Evolutionary conservation across 2,797 vertebrate genomes (phyloP).

Genomic region (Chelidonichthys spinosus): DNA sequence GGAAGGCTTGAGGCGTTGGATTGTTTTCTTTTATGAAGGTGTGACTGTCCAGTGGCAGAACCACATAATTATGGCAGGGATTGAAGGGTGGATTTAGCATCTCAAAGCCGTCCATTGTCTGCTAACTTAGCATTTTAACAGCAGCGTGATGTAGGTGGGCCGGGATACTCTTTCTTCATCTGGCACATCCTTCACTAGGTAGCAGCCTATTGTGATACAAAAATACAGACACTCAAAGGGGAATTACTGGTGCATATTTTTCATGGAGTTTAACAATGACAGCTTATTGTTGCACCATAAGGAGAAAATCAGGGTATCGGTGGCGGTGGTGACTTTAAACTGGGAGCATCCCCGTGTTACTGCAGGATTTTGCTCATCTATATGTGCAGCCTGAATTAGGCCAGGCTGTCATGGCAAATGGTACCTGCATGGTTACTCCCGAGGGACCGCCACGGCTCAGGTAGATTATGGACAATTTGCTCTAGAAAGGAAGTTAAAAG

Average conservation of each 20-base stretch:
- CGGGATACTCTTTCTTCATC: constrained; percentile 49
- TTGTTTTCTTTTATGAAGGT: constrained; percentile 36
- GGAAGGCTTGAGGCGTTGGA: constrained; percentile 25
- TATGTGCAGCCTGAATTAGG: constrained; percentile 67
- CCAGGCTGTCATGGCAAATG: constrained; percentile 68
- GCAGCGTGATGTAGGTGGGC: constrained; percentile 59
- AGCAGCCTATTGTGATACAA: constrained; percentile 66
- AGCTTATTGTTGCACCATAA: constrained; percentile 70
- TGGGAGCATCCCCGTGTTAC: constrained; percentile 57
- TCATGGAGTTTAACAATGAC: constrained; percentile 79
- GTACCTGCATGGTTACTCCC: constrained; percentile 58
- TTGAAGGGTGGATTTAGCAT: constrained; percentile 47
- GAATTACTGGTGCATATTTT: constrained; percentile 76
- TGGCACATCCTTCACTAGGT: constrained; percentile 63
- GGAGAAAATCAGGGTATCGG: constrained; percentile 59
- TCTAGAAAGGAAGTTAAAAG: constrained; percentile 43
- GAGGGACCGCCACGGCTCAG: constrained; percentile 55
- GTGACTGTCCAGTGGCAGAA: constrained; percentile 41
- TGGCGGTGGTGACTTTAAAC: constrained; percentile 66
- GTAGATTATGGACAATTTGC: constrained; percentile 73
- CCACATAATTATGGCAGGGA: constrained; percentile 36
- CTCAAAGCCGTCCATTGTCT: constrained; percentile 62
- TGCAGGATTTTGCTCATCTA: constrained; percentile 73
- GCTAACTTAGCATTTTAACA: constrained; percentile 61
- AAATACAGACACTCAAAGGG: constrained; percentile 72